Evolutionary conservation across 1,140 invertebrate species (phyloP).

Genomic region (Danaus plexippus): DNA sequence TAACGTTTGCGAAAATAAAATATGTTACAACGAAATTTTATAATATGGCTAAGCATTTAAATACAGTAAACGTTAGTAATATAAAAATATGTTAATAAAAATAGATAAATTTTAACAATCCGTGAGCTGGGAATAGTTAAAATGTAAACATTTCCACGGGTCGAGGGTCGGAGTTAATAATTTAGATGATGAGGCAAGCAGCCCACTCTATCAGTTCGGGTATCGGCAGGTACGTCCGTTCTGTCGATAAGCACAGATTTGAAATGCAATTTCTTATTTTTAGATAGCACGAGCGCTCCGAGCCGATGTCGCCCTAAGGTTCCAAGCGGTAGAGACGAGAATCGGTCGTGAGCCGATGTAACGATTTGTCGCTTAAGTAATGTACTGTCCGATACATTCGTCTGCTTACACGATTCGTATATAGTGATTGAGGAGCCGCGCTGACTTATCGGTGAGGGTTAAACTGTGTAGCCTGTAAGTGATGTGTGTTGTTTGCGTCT

Average conservation of each 20-base stretch:
- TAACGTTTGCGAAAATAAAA: no score
- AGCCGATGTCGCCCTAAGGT: not conserved
- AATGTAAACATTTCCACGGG: slow-evolving; percentile 2
- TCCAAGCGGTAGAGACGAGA: not conserved
- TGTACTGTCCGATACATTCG: slow-evolving; percentile 16
- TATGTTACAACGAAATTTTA: no score
- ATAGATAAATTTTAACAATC: no score
- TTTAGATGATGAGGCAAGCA: not conserved
- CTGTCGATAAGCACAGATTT: slow-evolving; percentile 31
- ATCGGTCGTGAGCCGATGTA: slow-evolving; percentile 2
- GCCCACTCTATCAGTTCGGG: slow-evolving; percentile 13
- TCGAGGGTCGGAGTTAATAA: slow-evolving; percentile 3
- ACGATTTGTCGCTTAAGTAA: slow-evolving; percentile 9
- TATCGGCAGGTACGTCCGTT: slow-evolving; percentile 24
- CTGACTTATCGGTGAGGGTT: no score
- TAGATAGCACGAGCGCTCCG: slow-evolving; percentile 15
- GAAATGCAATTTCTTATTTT: slow-evolving; percentile 49
- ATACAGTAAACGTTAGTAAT: no score
- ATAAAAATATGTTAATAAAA: no score
- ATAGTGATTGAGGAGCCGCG: slow-evolving; percentile 10
- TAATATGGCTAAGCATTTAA: no score
- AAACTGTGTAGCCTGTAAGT: no score
- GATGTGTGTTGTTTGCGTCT: slow-evolving; percentile 1
- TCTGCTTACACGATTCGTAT: slow-evolving; percentile 5
- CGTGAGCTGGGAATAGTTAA: not conserved